Percentiles rank a stretch among this genome's conserved stretches.
Evolutionary conservation across 2,797 vertebrate species (phyloP).

Genomic region (Chelmon rostratus): DNA sequence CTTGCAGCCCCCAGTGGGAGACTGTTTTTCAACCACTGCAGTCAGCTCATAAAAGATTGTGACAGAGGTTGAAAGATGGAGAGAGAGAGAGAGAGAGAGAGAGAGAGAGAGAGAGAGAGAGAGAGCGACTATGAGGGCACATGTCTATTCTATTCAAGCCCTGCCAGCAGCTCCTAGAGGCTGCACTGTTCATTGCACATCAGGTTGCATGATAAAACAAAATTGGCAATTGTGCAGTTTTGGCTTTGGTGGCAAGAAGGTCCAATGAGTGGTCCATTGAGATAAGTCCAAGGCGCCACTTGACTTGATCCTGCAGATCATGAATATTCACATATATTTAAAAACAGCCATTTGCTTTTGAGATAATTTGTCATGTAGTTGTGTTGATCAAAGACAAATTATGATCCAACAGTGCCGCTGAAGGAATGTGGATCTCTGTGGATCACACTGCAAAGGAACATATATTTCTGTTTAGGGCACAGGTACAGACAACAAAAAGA

Average conservation of each 20-base stretch:
- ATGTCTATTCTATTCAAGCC: conserved; percentile 14
- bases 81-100: background rate
- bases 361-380: no score
- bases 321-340: no score
- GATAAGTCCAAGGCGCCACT: no score
- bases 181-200: background rate
- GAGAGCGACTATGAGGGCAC: background rate
- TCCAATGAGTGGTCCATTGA: background rate
- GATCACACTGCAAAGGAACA: no score
- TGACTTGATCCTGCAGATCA: no score
- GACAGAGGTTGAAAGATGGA: conserved; percentile 37
- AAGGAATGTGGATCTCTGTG: no score
- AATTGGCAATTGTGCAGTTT: background rate
- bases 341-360: no score
- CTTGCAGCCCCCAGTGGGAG: conserved; percentile 56
- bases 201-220: background rate
- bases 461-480: no score
- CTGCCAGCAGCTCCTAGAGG: conserved; percentile 25
- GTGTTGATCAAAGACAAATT: no score
- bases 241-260: background rate
- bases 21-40: conserved; percentile 54
- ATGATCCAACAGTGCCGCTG: no score
- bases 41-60: conserved; percentile 57
- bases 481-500: no score
- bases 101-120: background rate